These are phyloP conservation scores for Buathra laborator DNA, from an alignment of 2,888 invertebrate genomes.

Conservation along the genomic window DNA sequence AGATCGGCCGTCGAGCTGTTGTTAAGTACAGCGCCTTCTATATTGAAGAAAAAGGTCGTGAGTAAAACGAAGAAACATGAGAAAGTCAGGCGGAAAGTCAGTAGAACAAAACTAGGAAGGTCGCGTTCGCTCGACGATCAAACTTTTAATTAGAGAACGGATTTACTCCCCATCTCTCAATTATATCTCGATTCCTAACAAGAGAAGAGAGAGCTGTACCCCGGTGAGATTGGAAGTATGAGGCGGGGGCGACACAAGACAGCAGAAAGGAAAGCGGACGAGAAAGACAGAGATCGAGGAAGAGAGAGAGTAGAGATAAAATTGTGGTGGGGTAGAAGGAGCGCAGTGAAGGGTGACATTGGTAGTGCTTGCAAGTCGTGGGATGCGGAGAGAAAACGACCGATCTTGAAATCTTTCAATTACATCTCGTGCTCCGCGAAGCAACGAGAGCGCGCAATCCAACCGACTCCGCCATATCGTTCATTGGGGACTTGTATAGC, in stretches of 20 bases:
- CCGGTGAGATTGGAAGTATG: constrained; percentile 1
- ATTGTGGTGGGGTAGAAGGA: background rate
- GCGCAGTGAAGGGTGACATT: constrained; percentile 40
- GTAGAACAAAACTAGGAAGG: constrained; percentile 31
- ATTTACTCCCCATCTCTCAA: constrained; percentile 67
- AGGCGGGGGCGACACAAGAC: constrained; percentile 3
- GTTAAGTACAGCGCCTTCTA: background rate
- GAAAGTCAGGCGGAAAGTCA: constrained; percentile 30
- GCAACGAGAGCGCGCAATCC: constrained; percentile 50
- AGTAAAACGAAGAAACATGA: constrained; percentile 10
- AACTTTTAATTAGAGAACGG: constrained; percentile 68
- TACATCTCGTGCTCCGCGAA: constrained; percentile 62
- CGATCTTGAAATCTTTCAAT: constrained; percentile 67
- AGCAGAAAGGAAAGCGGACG: constrained; percentile 27
- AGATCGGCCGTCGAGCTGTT: background rate
- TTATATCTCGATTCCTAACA: constrained; percentile 64
- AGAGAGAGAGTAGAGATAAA: constrained; percentile 24
- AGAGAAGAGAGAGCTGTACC: constrained; percentile 31
- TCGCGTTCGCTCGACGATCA: constrained; percentile 55
- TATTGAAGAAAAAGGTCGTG: background rate
- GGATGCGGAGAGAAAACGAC: constrained; percentile 60
- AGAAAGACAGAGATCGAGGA: constrained; percentile 41
- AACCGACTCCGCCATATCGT: constrained; percentile 30
- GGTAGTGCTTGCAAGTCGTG: constrained; percentile 33
- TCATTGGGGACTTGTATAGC: constrained; percentile 56